Evolutionary conservation across 2,888 invertebrate genomes (phyloP).

Genomic region (Geophilus truncorum): DNA sequence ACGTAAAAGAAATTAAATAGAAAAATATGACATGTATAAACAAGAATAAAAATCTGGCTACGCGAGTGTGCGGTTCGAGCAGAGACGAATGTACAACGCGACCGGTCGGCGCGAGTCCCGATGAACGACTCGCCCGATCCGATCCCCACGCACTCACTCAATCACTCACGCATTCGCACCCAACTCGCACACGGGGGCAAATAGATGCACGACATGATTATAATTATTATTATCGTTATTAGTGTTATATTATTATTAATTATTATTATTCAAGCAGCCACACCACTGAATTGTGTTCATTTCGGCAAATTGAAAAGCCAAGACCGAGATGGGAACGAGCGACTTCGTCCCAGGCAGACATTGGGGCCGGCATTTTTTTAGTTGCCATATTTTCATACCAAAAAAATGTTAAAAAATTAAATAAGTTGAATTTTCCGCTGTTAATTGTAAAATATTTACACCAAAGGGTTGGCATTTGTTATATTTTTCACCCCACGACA

Average conservation of each 20-base stretch:
- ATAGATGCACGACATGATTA: neutral
- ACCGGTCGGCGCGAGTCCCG: neutral
- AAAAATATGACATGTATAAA: slow-evolving; percentile 15
- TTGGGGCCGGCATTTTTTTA: neutral
- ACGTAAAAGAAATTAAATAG: neutral
- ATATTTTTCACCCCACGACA: too few relatives aligned
- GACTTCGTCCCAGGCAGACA: neutral
- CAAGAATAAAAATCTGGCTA: slow-evolving; percentile 18
- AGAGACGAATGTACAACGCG: neutral
- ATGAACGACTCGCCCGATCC: neutral
- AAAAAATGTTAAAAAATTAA: neutral
- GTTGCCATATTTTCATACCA: neutral
- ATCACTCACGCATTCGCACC: neutral
- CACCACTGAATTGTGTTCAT: neutral
- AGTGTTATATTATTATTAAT: neutral
- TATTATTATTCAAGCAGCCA: neutral
- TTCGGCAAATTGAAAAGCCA: neutral
- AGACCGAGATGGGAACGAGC: neutral
- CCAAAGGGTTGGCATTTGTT: too few relatives aligned
- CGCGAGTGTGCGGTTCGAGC: neutral
- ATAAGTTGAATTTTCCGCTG: too few relatives aligned
- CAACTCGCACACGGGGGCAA: neutral
- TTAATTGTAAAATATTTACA: too few relatives aligned
- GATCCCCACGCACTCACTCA: neutral
- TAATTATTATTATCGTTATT: neutral